Percentiles rank a stretch among this genome's conserved stretches.
phyloP scores from a whole-genome alignment of 2,113 vertebrate genomes.

The Corydoras sp. region DNA sequence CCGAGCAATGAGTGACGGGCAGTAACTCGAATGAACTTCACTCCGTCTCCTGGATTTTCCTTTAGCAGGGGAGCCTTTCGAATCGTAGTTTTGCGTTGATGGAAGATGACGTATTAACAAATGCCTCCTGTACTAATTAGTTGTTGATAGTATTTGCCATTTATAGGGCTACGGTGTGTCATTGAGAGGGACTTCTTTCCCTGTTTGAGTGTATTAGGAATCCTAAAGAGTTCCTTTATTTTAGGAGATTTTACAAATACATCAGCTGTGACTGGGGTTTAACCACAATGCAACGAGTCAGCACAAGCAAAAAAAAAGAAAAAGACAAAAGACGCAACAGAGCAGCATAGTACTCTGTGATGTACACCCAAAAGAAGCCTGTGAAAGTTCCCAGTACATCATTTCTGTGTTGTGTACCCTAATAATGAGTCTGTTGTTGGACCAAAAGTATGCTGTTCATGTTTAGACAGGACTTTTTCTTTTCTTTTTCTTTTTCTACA shows the following conservation, averaged over 20 bases:
- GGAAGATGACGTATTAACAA: conserved; percentile 42
- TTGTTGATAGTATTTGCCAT: conserved; percentile 45
- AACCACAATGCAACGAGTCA: too few relatives aligned
- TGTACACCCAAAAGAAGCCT: too few relatives aligned
- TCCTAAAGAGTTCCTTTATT: too few relatives aligned
- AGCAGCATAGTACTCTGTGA: too few relatives aligned
- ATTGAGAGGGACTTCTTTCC: conserved; percentile 20
- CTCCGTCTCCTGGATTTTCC: conserved; percentile 27
- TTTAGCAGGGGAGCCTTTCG: conserved; percentile 35
- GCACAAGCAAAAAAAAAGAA: too few relatives aligned
- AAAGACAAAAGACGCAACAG: too few relatives aligned
- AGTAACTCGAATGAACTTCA: conserved; percentile 32
- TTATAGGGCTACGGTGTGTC: conserved; percentile 38
- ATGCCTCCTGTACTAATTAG: conserved; percentile 32
- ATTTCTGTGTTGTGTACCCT: conserved; percentile 19
- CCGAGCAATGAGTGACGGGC: conserved; percentile 36
- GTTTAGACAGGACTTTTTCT: too few relatives aligned
- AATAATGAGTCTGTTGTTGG: conserved; percentile 8
- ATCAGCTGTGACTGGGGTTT: too few relatives aligned
- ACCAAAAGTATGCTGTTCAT: too few relatives aligned
- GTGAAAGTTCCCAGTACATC: neutral
- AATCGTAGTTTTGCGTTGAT: conserved; percentile 31
- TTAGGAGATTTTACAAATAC: too few relatives aligned
- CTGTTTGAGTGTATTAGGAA: neutral
- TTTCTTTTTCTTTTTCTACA: too few relatives aligned